phyloP scores from a whole-genome alignment of 2,888 invertebrate species.

The Thymelicus lineola region DNA sequence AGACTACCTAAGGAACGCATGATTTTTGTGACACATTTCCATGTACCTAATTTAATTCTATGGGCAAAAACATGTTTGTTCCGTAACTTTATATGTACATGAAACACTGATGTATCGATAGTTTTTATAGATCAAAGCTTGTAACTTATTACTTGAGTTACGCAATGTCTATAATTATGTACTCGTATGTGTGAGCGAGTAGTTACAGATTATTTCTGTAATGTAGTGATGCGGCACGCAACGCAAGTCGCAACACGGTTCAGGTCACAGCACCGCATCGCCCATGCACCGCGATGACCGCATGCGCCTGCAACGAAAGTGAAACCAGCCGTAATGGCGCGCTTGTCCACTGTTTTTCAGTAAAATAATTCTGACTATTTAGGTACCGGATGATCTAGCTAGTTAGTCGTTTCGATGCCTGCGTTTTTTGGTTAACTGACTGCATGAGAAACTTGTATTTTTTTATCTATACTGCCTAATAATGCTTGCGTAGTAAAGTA shows the following conservation, averaged over 20 bases:
- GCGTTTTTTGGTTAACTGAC: conserved; percentile 12
- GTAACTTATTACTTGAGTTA: background rate
- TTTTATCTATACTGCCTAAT: background rate
- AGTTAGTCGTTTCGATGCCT: conserved; percentile 8
- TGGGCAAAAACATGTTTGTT: no score
- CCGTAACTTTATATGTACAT: no score
- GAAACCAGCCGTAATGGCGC: conserved; percentile 67
- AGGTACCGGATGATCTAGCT: conserved; percentile 25
- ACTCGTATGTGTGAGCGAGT: background rate
- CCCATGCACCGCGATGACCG: conserved; percentile 57
- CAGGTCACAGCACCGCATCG: conserved; percentile 45
- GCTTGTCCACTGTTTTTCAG: conserved; percentile 60
- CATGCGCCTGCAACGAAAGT: conserved; percentile 70
- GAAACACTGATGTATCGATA: no score
- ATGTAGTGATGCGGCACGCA: conserved; percentile 7
- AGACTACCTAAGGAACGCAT: no score
- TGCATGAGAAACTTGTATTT: conserved; percentile 7
- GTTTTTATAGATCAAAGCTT: background rate
- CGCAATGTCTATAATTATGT: background rate
- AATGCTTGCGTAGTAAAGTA: background rate
- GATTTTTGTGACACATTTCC: no score
- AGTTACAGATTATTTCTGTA: conserved; percentile 2
- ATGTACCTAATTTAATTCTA: no score
- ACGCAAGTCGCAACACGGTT: conserved; percentile 33
- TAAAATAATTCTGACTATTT: conserved; percentile 47